Conservation (phyloP, 2,888 invertebrate genomes). For the Temnothorax unifasciatus region DNA sequence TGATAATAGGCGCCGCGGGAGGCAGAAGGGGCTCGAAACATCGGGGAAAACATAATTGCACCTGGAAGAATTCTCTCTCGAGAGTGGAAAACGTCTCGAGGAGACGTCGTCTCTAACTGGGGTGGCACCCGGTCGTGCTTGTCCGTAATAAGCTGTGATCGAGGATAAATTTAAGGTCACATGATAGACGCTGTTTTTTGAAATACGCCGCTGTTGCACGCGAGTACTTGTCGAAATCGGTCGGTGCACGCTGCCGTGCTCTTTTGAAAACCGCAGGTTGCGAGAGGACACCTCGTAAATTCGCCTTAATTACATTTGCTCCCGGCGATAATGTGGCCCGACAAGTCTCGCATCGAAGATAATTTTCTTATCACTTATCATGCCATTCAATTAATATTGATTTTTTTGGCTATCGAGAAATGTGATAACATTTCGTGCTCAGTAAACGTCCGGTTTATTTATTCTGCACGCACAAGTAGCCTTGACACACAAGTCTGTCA, state of each 20-base stretch:
- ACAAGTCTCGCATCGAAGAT: conserved; percentile 58
- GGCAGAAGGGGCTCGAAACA: conserved; percentile 1
- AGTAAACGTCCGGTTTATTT: neutral
- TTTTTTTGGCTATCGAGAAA: neutral
- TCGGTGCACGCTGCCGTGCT: conserved; percentile 2
- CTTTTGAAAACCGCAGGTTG: conserved; percentile 24
- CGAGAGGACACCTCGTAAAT: conserved; percentile 69
- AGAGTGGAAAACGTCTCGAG: conserved; percentile 37
- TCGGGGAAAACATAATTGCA: conserved; percentile 63
- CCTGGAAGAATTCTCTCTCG: conserved; percentile 62
- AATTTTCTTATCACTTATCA: conserved; percentile 32
- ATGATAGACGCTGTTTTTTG: conserved; percentile 67
- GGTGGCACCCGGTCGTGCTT: conserved; percentile 65
- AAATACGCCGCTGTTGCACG: conserved; percentile 72
- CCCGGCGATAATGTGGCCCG: conserved; percentile 59
- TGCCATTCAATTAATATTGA: neutral
- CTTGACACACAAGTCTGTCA: neutral
- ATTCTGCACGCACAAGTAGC: neutral
- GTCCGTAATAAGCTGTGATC: conserved; percentile 74
- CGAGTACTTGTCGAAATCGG: conserved; percentile 47
- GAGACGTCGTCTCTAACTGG: conserved; percentile 48
- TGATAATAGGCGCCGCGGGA: conserved; percentile 19
- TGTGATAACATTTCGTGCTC: neutral
- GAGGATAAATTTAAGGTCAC: conserved; percentile 72
- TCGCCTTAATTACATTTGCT: conserved; percentile 64